phyloP scores from a whole-genome alignment of 2,113 vertebrate genomes.

The Syrmaticus mikado region DNA sequence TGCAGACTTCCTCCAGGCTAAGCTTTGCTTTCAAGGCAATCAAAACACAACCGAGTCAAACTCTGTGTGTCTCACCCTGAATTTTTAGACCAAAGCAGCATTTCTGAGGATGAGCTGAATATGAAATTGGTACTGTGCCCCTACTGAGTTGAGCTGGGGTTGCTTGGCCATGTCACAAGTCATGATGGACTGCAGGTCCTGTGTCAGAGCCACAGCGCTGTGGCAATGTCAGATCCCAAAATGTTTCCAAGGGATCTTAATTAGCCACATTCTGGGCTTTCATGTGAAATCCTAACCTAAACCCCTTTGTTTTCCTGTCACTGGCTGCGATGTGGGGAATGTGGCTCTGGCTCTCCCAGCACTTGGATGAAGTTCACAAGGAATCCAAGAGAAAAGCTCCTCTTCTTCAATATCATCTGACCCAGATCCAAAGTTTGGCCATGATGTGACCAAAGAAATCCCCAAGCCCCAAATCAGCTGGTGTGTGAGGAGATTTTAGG shows the following conservation, averaged over 20 bases:
- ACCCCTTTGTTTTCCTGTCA: background rate
- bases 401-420: background rate
- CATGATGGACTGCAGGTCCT: accelerated
- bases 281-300: background rate
- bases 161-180: background rate
- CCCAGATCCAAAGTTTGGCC: background rate
- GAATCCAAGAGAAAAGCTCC: background rate
- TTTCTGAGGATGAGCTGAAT: background rate
- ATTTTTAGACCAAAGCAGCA: background rate
- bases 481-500: background rate
- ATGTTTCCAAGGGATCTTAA: constrained; percentile 29
- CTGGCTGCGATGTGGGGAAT: background rate
- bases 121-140: background rate
- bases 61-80: background rate
- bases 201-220: background rate
- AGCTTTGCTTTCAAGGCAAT: constrained; percentile 57
- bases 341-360: background rate
- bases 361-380: background rate
- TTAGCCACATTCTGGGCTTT: constrained; percentile 33
- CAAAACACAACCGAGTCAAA: background rate
- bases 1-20: constrained; percentile 34
- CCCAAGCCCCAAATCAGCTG: background rate
- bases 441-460: background rate
- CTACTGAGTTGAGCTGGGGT: accelerated
- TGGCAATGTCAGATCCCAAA: background rate